Evolutionary conservation across 2,888 invertebrate genomes (phyloP).

Genomic region (Catocala nupta): DNA sequence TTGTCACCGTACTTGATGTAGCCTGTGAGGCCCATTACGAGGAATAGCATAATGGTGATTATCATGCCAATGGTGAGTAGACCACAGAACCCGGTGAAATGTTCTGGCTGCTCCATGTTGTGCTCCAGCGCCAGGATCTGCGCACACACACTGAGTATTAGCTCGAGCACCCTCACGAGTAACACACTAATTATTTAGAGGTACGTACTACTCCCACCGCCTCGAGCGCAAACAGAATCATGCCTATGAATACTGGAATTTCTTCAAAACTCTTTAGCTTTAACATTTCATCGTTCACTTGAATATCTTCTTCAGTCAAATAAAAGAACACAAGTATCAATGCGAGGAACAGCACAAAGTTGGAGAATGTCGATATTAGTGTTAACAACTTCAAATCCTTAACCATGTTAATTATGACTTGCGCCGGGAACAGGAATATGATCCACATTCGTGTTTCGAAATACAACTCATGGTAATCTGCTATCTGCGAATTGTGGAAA

Average conservation of each 20-base stretch:
- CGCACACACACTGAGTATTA: neutral
- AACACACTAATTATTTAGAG: slow-evolving; percentile 58
- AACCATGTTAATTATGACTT: slow-evolving; percentile 89
- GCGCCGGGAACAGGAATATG: slow-evolving; percentile 87
- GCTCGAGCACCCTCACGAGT: neutral
- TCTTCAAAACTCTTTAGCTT: slow-evolving; percentile 79
- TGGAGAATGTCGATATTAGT: slow-evolving; percentile 93
- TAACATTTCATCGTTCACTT: slow-evolving; percentile 78
- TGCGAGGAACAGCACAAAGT: slow-evolving; percentile 90
- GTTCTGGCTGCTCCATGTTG: slow-evolving; percentile 94
- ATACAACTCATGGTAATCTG: slow-evolving; percentile 72
- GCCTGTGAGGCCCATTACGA: slow-evolving; percentile 94
- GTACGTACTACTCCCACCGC: slow-evolving; percentile 90
- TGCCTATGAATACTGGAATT: slow-evolving; percentile 94
- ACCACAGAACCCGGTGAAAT: slow-evolving; percentile 92
- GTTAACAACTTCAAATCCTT: slow-evolving; percentile 92
- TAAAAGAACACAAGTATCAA: slow-evolving; percentile 91
- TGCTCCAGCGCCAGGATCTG: slow-evolving; percentile 97
- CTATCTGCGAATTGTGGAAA: slow-evolving; percentile 69
- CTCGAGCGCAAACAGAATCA: slow-evolving; percentile 95
- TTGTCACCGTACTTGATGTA: slow-evolving; percentile 93
- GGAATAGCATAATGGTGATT: slow-evolving; percentile 91
- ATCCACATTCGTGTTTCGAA: slow-evolving; percentile 85
- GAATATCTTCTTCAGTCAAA: slow-evolving; percentile 89
- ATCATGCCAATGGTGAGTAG: slow-evolving; percentile 94